Conservation (phyloP, 2,113 vertebrate species). For the Megaleporinus macrocephalus region DNA sequence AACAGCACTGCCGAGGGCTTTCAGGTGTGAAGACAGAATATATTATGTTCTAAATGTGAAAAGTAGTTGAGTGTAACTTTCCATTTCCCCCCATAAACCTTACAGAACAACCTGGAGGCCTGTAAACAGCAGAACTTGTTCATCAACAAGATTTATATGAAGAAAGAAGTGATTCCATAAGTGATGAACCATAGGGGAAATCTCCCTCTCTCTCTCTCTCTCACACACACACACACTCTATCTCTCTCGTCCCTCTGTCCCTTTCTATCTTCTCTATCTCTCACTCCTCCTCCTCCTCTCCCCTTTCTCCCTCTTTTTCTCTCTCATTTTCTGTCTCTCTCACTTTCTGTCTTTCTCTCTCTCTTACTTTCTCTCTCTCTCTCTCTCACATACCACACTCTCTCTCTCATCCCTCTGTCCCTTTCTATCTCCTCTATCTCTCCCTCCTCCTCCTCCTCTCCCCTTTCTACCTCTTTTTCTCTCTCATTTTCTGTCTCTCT, state of each 20-base stretch:
- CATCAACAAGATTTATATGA: constrained; percentile 25
- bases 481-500: neutral
- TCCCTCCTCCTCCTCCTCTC: constrained; percentile 10
- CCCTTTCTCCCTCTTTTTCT: neutral
- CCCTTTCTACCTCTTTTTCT: neutral
- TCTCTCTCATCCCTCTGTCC: too few species aligned
- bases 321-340: too few species aligned
- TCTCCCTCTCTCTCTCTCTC: neutral
- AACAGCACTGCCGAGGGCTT: neutral
- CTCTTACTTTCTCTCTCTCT: too few species aligned
- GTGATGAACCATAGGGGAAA: neutral
- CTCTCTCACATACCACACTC: too few species aligned
- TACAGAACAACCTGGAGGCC: neutral
- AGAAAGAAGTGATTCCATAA: neutral
- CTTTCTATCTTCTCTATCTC: neutral
- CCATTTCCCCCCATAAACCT: neutral
- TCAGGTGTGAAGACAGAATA: neutral
- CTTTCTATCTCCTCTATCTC: neutral
- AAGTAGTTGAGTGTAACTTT: neutral
- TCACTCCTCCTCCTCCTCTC: too few species aligned
- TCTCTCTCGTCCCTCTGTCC: neutral
- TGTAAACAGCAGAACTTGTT: neutral
- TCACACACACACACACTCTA: too few species aligned
- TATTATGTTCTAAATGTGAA: neutral
- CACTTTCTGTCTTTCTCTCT: neutral